Conservation (phyloP, 2,797 vertebrate species). For the Jordanella pulchra region DNA sequence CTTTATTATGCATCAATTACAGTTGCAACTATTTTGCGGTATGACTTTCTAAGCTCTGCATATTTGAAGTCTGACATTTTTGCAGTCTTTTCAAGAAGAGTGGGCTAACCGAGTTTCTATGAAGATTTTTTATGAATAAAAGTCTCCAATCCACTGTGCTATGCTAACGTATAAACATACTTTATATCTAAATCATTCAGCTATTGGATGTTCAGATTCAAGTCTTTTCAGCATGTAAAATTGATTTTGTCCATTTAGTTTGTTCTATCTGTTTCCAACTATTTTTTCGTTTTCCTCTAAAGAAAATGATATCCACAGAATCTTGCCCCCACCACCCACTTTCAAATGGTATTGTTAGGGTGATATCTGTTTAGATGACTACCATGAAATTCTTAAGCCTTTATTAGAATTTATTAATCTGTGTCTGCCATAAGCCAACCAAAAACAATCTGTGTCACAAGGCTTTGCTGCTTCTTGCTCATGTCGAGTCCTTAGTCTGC, state of each 20-base stretch:
- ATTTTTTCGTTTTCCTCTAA: background rate
- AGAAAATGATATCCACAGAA: background rate
- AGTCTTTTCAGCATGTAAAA: background rate
- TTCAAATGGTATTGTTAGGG: background rate
- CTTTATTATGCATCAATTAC: background rate
- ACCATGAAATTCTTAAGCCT: background rate
- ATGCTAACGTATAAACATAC: background rate
- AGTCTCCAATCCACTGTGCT: background rate
- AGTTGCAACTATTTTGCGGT: background rate
- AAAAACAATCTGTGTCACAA: conserved; percentile 41
- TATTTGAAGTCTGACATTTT: background rate
- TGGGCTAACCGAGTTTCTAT: background rate
- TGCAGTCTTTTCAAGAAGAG: background rate
- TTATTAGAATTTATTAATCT: conserved; percentile 46
- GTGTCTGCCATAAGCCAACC: conserved; percentile 32
- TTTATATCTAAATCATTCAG: background rate
- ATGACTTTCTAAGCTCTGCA: background rate
- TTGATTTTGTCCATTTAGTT: background rate
- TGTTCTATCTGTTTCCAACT: background rate
- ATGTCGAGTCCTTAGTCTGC: conserved; percentile 48
- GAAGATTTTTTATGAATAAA: background rate
- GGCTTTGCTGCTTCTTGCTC: conserved; percentile 40
- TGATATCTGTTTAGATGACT: background rate
- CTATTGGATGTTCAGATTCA: background rate
- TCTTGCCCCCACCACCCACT: background rate